phyloP scores from a whole-genome alignment of 2,888 invertebrate genomes.

The Tryphoninae sp. region DNA sequence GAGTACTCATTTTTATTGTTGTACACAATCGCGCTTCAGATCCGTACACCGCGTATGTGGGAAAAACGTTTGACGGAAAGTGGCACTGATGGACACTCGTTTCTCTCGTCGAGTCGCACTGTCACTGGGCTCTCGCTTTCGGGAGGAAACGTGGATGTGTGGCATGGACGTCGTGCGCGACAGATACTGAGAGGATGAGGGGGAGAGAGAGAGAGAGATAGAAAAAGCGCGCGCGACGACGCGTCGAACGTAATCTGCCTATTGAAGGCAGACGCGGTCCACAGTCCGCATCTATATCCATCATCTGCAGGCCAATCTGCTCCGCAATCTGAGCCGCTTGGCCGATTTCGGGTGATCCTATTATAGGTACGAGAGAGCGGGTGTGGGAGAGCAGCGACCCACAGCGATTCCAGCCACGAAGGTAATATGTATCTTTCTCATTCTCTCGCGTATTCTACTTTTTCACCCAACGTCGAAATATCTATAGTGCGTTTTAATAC shows the following conservation, averaged over 20 bases:
- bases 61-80: slow-evolving; percentile 11
- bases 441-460: slow-evolving; percentile 18
- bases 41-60: slow-evolving; percentile 8
- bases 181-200: not conserved
- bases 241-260: slow-evolving; percentile 75
- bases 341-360: slow-evolving; percentile 79
- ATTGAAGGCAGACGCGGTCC: slow-evolving; percentile 69
- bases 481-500: slow-evolving; percentile 17
- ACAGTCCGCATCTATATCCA: slow-evolving; percentile 74
- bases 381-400: slow-evolving; percentile 65
- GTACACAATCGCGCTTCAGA: slow-evolving; percentile 21
- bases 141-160: slow-evolving; percentile 1
- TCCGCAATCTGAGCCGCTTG: slow-evolving; percentile 75
- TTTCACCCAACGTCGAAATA: slow-evolving; percentile 31
- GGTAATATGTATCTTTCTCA: slow-evolving; percentile 14
- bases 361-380: slow-evolving; percentile 73
- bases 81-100: not conserved
- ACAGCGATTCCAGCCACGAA: slow-evolving; percentile 9
- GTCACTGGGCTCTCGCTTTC: slow-evolving; percentile 2
- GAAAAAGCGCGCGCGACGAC: slow-evolving; percentile 43
- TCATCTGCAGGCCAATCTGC: slow-evolving; percentile 76
- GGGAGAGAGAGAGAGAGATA: slow-evolving; percentile 13
- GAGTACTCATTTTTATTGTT: slow-evolving; percentile 33
- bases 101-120: slow-evolving; percentile 16
- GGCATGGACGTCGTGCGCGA: not conserved